Percentiles rank a stretch among this genome's conserved stretches.
Conservation (phyloP, 2,797 vertebrate genomes). For the Catharus ustulatus region DNA sequence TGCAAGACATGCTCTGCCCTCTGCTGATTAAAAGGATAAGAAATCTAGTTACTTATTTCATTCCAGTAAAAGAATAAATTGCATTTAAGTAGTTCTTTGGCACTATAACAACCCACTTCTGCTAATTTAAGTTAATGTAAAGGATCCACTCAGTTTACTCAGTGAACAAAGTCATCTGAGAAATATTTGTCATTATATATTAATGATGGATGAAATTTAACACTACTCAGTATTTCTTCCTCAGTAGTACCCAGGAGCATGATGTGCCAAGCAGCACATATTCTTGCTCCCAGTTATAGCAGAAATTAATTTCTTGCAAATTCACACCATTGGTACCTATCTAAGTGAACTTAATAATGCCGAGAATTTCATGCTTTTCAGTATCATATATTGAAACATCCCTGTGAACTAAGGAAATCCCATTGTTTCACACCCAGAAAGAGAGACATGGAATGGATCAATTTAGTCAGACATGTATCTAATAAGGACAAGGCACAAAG, state of each 20-base stretch:
- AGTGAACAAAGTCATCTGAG: neutral
- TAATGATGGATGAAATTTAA: neutral
- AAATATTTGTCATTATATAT: neutral
- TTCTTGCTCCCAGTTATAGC: neutral
- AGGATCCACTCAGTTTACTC: neutral
- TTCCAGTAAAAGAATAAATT: neutral
- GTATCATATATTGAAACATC: neutral
- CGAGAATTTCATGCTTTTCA: neutral
- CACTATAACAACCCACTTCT: neutral
- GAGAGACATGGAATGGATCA: neutral
- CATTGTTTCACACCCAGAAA: neutral
- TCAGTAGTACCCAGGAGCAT: neutral
- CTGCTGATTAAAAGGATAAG: neutral
- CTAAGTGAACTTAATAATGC: neutral
- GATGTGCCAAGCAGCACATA: neutral
- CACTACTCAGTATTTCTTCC: neutral
- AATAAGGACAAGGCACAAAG: accelerated
- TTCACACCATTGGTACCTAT: accelerated
- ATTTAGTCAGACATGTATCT: neutral
- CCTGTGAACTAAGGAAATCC: neutral
- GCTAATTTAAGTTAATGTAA: neutral
- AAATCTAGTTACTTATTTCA: neutral
- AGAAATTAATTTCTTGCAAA: neutral
- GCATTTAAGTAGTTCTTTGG: neutral
- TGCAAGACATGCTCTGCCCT: neutral